Conservation (phyloP, 2,888 invertebrate species). For the Diarsia dahlii region DNA sequence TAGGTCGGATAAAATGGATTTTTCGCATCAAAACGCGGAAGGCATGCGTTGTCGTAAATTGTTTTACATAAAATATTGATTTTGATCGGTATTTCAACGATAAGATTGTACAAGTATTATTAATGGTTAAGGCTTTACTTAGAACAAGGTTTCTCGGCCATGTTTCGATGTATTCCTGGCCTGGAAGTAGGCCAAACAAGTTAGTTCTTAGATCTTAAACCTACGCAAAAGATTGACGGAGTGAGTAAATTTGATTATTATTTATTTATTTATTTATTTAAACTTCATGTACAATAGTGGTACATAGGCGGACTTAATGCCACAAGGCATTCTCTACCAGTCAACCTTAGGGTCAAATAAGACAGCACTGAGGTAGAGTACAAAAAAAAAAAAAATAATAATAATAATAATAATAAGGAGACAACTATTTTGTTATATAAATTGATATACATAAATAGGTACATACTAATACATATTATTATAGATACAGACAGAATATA, state of each 20-base stretch:
- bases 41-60: conserved; percentile 35
- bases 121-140: background rate
- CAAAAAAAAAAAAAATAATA: too few relatives aligned
- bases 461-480: too few relatives aligned
- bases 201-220: background rate
- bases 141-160: conserved; percentile 5
- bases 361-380: too few relatives aligned
- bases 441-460: too few relatives aligned
- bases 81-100: conserved; percentile 38
- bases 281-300: too few relatives aligned
- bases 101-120: conserved; percentile 6
- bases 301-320: too few relatives aligned
- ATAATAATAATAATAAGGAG: too few relatives aligned
- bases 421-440: too few relatives aligned
- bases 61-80: conserved; percentile 44
- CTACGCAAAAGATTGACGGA: background rate
- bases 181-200: conserved; percentile 1
- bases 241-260: background rate
- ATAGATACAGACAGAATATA: too few relatives aligned
- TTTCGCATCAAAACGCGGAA: conserved; percentile 44
- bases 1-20: conserved; percentile 32
- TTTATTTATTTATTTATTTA: too few relatives aligned
- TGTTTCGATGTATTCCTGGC: background rate
- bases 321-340: too few relatives aligned
- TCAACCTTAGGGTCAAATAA: too few relatives aligned